Conservation (phyloP, 53 echinoderm and acorn worm genomes). For the Stichopus horrens region DNA sequence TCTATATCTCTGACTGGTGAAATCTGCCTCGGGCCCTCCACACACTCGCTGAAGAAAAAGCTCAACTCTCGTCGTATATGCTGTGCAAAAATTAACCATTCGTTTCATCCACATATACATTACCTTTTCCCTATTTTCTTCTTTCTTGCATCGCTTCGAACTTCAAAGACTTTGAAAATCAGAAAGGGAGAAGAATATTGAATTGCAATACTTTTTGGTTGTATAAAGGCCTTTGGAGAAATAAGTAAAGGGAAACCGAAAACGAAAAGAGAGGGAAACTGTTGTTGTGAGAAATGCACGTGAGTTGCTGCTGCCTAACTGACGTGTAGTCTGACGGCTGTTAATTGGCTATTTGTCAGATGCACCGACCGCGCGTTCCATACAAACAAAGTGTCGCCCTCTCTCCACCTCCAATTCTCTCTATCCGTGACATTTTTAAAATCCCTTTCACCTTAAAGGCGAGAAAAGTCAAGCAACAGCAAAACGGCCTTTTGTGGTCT, state of each 20-base stretch:
- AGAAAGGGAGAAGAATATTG: constrained; percentile 14
- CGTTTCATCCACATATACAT: neutral
- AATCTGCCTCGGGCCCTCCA: constrained; percentile 24
- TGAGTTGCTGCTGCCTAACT: neutral
- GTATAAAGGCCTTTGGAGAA: neutral
- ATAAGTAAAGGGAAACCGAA: neutral
- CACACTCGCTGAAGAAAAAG: neutral
- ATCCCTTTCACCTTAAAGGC: neutral
- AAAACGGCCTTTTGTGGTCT: neutral
- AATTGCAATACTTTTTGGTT: constrained; percentile 36
- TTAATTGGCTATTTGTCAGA: constrained; percentile 11
- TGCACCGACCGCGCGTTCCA: neutral
- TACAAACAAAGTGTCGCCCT: neutral
- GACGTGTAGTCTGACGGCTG: constrained; percentile 2
- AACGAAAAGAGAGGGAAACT: neutral
- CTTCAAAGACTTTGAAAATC: neutral
- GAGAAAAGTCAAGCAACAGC: constrained; percentile 36
- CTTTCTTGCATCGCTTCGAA: constrained; percentile 4
- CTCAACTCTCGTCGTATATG: too few relatives aligned
- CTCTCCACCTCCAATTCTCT: neutral
- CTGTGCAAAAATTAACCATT: neutral
- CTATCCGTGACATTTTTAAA: too few relatives aligned
- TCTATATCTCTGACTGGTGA: constrained; percentile 33
- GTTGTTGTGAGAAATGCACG: constrained; percentile 40
- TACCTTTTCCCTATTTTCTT: too few relatives aligned